These are phyloP conservation scores for Agapornis roseicollis DNA, from an alignment of 2,113 vertebrate species.

Conservation along the genomic window DNA sequence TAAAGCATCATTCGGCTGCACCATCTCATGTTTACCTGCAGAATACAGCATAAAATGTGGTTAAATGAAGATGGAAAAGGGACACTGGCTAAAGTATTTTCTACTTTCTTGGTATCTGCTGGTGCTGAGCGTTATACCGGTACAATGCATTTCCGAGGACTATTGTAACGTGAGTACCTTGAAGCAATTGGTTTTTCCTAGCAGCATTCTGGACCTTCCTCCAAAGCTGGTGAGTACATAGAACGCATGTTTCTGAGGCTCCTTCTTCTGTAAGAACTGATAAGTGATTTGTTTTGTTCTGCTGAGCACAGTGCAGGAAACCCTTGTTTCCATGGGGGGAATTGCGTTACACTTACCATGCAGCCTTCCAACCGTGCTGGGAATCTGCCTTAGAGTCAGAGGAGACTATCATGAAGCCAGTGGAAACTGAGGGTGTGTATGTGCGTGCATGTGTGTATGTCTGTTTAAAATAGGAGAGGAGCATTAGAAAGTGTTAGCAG, in stretches of 20 bases:
- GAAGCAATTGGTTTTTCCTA: background rate
- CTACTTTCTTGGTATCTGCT: background rate
- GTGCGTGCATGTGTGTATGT: background rate
- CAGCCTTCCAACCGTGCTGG: background rate
- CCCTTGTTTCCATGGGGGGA: background rate
- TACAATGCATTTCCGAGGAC: background rate
- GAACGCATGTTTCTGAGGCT: background rate
- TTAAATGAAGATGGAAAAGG: background rate
- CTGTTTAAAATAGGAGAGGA: background rate
- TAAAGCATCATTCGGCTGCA: background rate
- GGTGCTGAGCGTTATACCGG: background rate
- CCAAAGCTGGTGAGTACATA: background rate
- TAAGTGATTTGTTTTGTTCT: background rate
- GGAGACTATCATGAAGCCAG: background rate
- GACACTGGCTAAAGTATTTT: background rate
- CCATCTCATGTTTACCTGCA: background rate
- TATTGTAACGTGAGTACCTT: background rate
- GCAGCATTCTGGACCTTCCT: background rate
- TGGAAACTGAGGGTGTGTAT: background rate
- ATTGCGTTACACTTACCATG: background rate
- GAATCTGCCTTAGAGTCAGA: background rate
- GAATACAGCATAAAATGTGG: background rate
- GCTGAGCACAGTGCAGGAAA: background rate
- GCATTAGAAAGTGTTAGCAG: background rate
- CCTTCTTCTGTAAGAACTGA: background rate